Base-by-base conservation (phyloP, 92 coral and sea anemone genomes). In the Parazoanthus darwini region DNA sequence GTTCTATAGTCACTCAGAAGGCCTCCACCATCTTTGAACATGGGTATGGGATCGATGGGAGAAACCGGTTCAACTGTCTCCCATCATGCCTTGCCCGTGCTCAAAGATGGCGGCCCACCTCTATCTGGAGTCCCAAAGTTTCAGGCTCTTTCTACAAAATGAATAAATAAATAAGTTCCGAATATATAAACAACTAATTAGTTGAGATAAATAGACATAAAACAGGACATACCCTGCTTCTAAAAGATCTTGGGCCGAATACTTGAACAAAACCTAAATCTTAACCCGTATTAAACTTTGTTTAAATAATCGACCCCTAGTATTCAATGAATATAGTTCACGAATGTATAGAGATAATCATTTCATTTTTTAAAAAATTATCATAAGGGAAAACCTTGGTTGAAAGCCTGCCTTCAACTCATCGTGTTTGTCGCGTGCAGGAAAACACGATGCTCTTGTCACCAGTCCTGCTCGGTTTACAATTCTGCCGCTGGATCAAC, bases 391-490 rank as follows among this genome's bases (percentile, higher is more conserved):
- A 18, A 63, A 20, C 1, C 37, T 22, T 29, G 35, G 43, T 44
- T 37, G 48, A 76, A 76, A 76, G 80, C 80, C 51, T 4, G 54
- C 80, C 46, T 39, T 76, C 80, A 76, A 76, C 43, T 38, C 48
- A 74, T 74, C 44, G 48, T 20, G 7, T 37, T 37, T 42, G n/a
- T 11, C 51, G 51, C 8, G 42, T 48, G 11, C 1, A 48, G 51
- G 1, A 48, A 48, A 48, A 48, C 18, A 36, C 78, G n/a, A 36
- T 74, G 44, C 39, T 74, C n/a, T 42, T 33, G 78, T 14, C 3
- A 18, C 48, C 26, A 74, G 23, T 18, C 37, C 46, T 39, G 25
- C 51, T 38, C 54, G 15, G n/a, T 37, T 36, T 37, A 22, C 48
- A 18, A 3, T 38, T 26, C 51, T 37, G 70, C 80, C 46, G 54